Evolutionary conservation across 1,140 invertebrate genomes (phyloP), one percentile per base, ranked within the genome.

Genomic region (Nasonia vitripennis): DNA sequence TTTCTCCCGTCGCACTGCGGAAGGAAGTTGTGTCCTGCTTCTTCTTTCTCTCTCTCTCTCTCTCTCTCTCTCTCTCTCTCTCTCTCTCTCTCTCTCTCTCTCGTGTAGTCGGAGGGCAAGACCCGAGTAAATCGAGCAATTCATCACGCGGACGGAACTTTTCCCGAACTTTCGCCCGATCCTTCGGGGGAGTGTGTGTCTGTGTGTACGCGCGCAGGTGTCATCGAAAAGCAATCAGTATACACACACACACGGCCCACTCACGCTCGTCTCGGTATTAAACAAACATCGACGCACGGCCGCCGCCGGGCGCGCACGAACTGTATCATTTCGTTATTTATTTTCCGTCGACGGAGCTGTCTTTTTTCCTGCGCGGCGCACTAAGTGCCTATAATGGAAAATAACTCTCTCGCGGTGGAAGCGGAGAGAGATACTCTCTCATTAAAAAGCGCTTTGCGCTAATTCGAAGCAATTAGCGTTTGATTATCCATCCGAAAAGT

Each of bases 301-400:
- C 27, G 27, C 27, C 27, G 55, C 55, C 23, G 73, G 14, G 0
- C 20, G 0, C 20, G 37, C 31, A n/a, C 11, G 9, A 23, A 84
- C 41, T 45, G 37, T 34, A 67, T 74, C 67, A 75, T 31, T 80
- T 71, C 51, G 70, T 85, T 80, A 80, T 80, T 80, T 80, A 67
- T 67, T 85, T 80, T 73, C 78, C 83, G 70, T 27, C 27, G 27
- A 27, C 27, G 27, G 27, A 27, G 27, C 27, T 27, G 27, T 27
- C 27, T 27, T 27, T 27, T 27, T 27, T 27, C 27, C 27, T 1
- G 0, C 27, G 27, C 27, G 27, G 68, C 2, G 68, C 9, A 37
- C 34, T 5, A 37, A 37, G 34, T 3, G 34, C 34, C 2, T 5
- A 37, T 37, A 37, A 37, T 37, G 34, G 34, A 37, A 37, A 37